Conservation (phyloP, 2,888 invertebrate species). For the Diarsia dahlii region DNA sequence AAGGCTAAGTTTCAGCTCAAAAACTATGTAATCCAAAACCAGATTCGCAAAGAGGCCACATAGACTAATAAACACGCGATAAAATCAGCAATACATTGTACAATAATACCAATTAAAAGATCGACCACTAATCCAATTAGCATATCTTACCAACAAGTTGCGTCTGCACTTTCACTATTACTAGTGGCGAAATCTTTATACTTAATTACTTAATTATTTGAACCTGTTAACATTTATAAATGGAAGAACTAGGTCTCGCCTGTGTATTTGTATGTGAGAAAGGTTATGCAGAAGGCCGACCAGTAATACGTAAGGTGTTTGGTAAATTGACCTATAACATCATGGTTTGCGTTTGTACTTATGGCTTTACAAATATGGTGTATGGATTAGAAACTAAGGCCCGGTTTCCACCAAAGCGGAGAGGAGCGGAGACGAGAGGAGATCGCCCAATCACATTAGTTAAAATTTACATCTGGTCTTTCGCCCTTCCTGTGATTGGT, state of each 20-base stretch:
- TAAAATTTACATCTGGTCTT: too few species aligned
- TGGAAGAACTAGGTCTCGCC: constrained; percentile 36
- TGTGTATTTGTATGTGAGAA: constrained; percentile 20
- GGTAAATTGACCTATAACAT: not conserved
- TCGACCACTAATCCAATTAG: constrained; percentile 33
- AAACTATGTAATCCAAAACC: not conserved
- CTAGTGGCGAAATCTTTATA: constrained; percentile 34
- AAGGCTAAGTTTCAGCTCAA: not conserved
- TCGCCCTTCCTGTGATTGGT: too few species aligned
- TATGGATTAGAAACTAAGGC: not conserved
- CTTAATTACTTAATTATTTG: constrained; percentile 54
- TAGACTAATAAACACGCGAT: not conserved
- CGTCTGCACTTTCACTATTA: constrained; percentile 28
- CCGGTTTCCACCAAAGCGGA: too few species aligned
- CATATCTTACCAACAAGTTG: constrained; percentile 31
- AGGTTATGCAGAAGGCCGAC: not conserved
- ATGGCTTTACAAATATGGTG: not conserved
- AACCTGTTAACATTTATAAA: constrained; percentile 60
- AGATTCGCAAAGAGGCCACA: not conserved
- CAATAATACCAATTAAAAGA: constrained; percentile 28
- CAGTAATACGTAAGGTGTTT: not conserved
- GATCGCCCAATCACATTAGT: too few species aligned
- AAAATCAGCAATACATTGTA: constrained; percentile 4
- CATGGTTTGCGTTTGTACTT: not conserved
- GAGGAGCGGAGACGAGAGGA: too few species aligned